phyloP scores from a whole-genome alignment of 2,113 vertebrate species.

The Tychaedon coryphoeus region DNA sequence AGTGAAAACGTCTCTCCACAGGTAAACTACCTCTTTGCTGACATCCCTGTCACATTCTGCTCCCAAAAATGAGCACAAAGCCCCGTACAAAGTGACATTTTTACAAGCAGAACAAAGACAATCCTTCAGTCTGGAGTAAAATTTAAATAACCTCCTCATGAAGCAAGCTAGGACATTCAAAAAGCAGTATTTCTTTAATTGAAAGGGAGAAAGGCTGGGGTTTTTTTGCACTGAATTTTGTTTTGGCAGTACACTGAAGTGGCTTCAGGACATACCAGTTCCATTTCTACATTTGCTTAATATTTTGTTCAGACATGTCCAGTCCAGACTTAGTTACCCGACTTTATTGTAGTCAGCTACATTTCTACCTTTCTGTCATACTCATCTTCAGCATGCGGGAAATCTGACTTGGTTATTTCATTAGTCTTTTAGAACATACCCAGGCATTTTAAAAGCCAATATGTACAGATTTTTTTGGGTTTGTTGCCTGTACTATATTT shows the following conservation, averaged over 20 bases:
- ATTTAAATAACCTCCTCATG: neutral
- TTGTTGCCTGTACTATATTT: neutral
- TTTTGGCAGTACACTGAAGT: neutral
- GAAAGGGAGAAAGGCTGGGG: neutral
- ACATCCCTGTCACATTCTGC: neutral
- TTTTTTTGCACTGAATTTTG: neutral
- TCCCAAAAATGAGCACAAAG: neutral
- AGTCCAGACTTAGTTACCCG: neutral
- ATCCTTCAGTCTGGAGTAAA: neutral
- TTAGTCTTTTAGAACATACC: neutral
- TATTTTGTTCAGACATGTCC: conserved; percentile 46
- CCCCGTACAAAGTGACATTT: neutral
- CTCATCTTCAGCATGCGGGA: rapidly evolving
- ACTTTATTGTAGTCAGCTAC: neutral
- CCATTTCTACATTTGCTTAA: neutral
- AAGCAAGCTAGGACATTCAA: neutral
- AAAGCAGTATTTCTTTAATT: neutral
- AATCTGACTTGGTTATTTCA: neutral
- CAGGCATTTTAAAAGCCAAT: neutral
- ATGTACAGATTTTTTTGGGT: neutral
- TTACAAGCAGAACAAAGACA: neutral
- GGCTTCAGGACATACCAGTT: neutral
- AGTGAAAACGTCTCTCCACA: rapidly evolving
- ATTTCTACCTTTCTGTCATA: neutral
- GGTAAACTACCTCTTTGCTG: neutral